Evolutionary conservation across 2,797 vertebrate genomes (phyloP), one percentile per base, ranked within the genome.

Genomic region (Tolypeutes matacus): DNA sequence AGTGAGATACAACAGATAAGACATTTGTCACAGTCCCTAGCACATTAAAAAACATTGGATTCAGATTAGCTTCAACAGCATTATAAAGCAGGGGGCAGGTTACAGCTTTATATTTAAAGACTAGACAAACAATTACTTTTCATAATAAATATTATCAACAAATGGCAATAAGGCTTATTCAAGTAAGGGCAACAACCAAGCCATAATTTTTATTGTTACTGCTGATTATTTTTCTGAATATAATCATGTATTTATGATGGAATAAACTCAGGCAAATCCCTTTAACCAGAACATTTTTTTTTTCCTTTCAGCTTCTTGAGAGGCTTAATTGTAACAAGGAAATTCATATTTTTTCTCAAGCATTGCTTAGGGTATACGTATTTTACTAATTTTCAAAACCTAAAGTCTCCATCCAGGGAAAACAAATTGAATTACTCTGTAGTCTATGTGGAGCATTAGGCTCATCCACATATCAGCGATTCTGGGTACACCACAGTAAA

Each of bases 381-480:
- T 93, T 84, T 96, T 86, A 93, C 83, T 83, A 39, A 94, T 96
- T 96, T 93, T 96, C 65, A 94, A 95, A 95, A 83, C 58, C 60
- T 86, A 86, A 94, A 67, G 70, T 94, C 78, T 93, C 94, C 86
- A 95, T 92, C 73, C 78, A 91, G 53, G 80, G 80, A 89, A 95
- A 93, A 91, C 58, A 86, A 91, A 94, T n/a, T 91, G 86, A 96
- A 93, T 89, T 72, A 65, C 53, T 87, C 62, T n/a, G 7, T 25
- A 69, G 49, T 7, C 88, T 70, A 65, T 1, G 73, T 3, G 15
- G 53, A n/a, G 5, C 27, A 18, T 34, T 11, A 39, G 10, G 53
- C 34, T 92, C 69, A 58, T 13, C 73, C 17, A 6, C 58, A 34
- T 42, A 31, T 58, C 2, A 4, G 95, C 65, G 65, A n/a, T 21